phyloP scores from a whole-genome alignment of 1,140 invertebrate species.

The Lucilia cuprina region DNA sequence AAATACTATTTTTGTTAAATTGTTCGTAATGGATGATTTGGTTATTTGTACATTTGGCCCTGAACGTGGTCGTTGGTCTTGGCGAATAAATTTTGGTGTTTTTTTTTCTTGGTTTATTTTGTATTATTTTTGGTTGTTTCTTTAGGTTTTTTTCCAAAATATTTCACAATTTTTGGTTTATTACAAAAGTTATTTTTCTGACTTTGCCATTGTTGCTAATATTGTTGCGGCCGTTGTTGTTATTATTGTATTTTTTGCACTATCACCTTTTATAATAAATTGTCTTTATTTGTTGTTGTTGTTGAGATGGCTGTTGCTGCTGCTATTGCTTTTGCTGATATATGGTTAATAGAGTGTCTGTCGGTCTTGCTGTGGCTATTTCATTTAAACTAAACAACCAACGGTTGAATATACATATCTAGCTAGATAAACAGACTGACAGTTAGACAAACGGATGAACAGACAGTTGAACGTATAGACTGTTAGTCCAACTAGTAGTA shows the following conservation, averaged over 20 bases:
- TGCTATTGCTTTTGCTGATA: background rate
- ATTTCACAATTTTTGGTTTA: constrained; percentile 40
- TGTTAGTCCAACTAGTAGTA: background rate
- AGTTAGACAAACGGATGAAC: background rate
- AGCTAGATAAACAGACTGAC: background rate
- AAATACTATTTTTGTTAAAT: background rate
- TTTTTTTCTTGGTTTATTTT: constrained; percentile 34
- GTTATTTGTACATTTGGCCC: constrained; percentile 43
- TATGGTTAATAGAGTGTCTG: background rate
- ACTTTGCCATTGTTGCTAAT: constrained; percentile 30
- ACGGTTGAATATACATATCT: too few species aligned
- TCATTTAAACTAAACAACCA: background rate
- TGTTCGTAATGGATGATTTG: constrained; percentile 5
- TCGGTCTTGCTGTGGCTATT: background rate
- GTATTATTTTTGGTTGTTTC: constrained; percentile 41
- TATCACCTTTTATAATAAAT: constrained; percentile 53
- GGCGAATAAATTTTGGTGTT: constrained; percentile 27
- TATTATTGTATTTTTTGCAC: constrained; percentile 45
- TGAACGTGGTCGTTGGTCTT: constrained; percentile 60
- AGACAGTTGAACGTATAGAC: background rate
- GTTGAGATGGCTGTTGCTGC: background rate
- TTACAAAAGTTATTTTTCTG: constrained; percentile 37
- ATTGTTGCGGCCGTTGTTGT: constrained; percentile 39
- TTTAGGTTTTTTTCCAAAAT: background rate
- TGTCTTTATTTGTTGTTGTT: constrained; percentile 1